A percentile compares a stretch with the other conserved stretches of the same genome.
Evolutionary conservation across 2,888 invertebrate genomes (phyloP).

Genomic region (Cremastinae sp.): DNA sequence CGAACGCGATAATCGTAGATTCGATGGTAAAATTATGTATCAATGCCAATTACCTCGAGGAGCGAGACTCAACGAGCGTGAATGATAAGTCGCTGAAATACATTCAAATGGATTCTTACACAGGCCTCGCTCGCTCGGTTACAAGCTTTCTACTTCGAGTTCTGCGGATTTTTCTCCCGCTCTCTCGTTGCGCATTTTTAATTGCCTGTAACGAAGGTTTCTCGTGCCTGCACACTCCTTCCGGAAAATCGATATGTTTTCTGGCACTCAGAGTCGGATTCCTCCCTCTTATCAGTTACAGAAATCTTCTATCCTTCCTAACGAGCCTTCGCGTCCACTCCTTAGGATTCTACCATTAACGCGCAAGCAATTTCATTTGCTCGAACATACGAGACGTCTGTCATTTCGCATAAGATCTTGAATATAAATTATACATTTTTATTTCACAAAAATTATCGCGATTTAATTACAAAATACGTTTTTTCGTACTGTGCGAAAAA

Average conservation of each 20-base stretch:
- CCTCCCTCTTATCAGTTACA: slow-evolving; percentile 38
- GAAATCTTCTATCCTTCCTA: slow-evolving; percentile 25
- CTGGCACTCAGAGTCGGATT: slow-evolving; percentile 34
- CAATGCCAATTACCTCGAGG: slow-evolving; percentile 12
- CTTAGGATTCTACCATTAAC: slow-evolving; percentile 6
- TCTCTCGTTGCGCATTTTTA: slow-evolving; percentile 5
- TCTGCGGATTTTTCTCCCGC: background rate
- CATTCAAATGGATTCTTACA: background rate
- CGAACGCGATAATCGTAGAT: background rate
- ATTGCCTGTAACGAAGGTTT: slow-evolving; percentile 19
- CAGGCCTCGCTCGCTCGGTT: background rate
- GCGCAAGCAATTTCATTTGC: background rate
- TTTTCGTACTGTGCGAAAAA: background rate
- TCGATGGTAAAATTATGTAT: slow-evolving; percentile 4
- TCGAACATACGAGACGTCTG: background rate
- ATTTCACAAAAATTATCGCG: no score
- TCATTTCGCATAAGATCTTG: background rate
- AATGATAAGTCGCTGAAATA: slow-evolving; percentile 26
- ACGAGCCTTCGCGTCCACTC: background rate
- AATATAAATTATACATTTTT: background rate
- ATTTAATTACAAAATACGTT: background rate
- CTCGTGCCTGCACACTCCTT: slow-evolving; percentile 36
- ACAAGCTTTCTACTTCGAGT: background rate
- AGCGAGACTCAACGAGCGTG: slow-evolving; percentile 25
- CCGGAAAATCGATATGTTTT: slow-evolving; percentile 54